These are phyloP conservation scores for Caretta caretta DNA, from an alignment of 2,113 vertebrate species.

Conservation along the genomic window DNA sequence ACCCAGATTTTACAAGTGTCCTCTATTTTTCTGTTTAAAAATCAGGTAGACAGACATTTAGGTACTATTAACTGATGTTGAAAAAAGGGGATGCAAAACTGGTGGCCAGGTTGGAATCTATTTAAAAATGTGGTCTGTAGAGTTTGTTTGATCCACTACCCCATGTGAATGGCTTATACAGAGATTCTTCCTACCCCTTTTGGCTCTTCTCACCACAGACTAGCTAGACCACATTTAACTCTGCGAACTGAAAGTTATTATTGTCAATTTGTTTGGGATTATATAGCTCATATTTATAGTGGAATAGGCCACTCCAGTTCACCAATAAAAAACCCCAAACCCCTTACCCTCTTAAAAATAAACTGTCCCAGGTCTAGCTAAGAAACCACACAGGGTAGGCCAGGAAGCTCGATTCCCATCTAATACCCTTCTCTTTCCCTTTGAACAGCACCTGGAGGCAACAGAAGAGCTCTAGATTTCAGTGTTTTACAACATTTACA, in stretches of 20 bases:
- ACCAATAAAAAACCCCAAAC: neutral
- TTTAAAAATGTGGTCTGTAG: neutral
- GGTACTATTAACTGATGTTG: neutral
- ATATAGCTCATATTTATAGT: neutral
- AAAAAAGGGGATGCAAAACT: neutral
- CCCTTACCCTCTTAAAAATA: neutral
- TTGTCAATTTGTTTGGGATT: neutral
- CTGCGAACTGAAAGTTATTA: neutral
- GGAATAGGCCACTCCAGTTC: neutral
- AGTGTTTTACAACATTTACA: neutral
- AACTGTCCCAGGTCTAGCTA: neutral
- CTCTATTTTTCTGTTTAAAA: neutral
- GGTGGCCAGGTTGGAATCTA: neutral
- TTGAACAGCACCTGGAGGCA: neutral
- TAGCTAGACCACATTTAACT: neutral
- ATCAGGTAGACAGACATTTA: neutral
- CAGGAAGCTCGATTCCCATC: neutral
- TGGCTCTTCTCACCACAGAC: neutral
- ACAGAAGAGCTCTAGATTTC: neutral
- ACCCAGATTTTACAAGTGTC: neutral
- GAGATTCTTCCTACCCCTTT: neutral
- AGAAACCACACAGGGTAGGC: neutral
- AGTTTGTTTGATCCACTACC: neutral
- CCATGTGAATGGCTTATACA: neutral
- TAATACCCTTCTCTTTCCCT: rapidly evolving